Evolutionary conservation across 2,888 invertebrate species (phyloP).

Genomic region (Philopedon plagiatum): DNA sequence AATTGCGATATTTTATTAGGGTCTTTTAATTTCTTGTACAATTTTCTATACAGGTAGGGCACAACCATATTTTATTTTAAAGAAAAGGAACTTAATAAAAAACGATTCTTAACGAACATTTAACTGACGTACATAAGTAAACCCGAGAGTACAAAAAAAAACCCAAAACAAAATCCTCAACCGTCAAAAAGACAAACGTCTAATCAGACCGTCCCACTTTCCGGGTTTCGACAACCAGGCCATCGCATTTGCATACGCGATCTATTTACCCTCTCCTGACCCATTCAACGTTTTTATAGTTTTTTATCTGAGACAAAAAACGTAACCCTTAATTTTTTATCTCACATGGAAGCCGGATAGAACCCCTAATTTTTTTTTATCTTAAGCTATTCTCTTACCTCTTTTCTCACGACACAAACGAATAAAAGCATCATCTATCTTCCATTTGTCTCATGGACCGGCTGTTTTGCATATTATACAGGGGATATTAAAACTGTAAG

Average conservation of each 20-base stretch:
- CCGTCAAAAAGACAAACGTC: slow-evolving; percentile 33
- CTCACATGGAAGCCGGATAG: neutral
- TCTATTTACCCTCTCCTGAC: slow-evolving; percentile 7
- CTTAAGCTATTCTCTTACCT: slow-evolving; percentile 51
- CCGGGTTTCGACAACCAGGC: slow-evolving; percentile 15
- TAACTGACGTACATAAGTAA: too few relatives aligned
- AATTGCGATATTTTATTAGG: too few relatives aligned
- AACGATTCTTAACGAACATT: too few relatives aligned
- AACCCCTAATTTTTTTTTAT: slow-evolving; percentile 52
- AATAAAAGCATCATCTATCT: slow-evolving; percentile 55
- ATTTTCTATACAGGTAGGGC: too few relatives aligned
- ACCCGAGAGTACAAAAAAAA: neutral
- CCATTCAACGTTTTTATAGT: slow-evolving; percentile 17
- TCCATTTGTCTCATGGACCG: slow-evolving; percentile 48
- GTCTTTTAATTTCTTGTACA: too few relatives aligned
- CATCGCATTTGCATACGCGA: slow-evolving; percentile 3
- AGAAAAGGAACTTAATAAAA: too few relatives aligned
- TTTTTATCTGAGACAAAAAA: slow-evolving; percentile 51
- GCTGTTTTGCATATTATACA: slow-evolving; percentile 2
- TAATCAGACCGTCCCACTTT: slow-evolving; percentile 31
- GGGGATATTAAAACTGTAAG: neutral
- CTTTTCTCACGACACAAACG: slow-evolving; percentile 51
- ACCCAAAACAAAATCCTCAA: neutral
- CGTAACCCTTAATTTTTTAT: slow-evolving; percentile 53
- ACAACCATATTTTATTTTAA: too few relatives aligned